These are phyloP conservation scores for Astyanax mexicanus DNA, from an alignment of 2,797 vertebrate species.

Conservation along the genomic window DNA sequence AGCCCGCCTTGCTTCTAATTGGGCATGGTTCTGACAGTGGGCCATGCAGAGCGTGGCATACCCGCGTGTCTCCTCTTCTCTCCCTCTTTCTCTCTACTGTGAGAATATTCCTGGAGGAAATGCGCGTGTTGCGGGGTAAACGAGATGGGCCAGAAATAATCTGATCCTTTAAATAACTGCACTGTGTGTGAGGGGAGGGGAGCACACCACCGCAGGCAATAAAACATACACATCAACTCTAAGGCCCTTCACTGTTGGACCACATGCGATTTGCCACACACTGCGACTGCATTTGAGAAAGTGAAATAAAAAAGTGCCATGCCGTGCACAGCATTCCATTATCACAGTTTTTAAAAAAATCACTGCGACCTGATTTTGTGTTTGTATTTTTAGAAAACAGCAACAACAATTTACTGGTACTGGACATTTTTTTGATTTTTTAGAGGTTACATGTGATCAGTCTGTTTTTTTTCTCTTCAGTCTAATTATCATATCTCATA, in stretches of 20 bases:
- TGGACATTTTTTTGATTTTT: no score
- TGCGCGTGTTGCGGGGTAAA: constrained; percentile 68
- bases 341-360: no score
- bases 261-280: neutral
- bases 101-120: constrained; percentile 65
- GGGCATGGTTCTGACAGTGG: constrained; percentile 2
- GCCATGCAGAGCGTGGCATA: constrained; percentile 2
- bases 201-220: constrained; percentile 15
- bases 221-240: constrained; percentile 27
- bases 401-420: no score
- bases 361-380: no score
- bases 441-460: no score
- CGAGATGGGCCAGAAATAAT: constrained; percentile 76
- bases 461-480: no score
- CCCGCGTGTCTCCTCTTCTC: constrained; percentile 14
- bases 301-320: neutral
- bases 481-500: no score
- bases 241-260: neutral
- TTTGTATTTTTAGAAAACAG: no score
- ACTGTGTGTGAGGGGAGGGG: constrained; percentile 40
- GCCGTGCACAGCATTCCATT: no score
- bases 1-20: constrained; percentile 1
- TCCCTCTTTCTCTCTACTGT: constrained; percentile 27
- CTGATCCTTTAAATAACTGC: constrained; percentile 78
- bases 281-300: neutral